These are phyloP conservation scores for Tillus elongatus DNA, from an alignment of 2,888 invertebrate species.

Conservation along the genomic window DNA sequence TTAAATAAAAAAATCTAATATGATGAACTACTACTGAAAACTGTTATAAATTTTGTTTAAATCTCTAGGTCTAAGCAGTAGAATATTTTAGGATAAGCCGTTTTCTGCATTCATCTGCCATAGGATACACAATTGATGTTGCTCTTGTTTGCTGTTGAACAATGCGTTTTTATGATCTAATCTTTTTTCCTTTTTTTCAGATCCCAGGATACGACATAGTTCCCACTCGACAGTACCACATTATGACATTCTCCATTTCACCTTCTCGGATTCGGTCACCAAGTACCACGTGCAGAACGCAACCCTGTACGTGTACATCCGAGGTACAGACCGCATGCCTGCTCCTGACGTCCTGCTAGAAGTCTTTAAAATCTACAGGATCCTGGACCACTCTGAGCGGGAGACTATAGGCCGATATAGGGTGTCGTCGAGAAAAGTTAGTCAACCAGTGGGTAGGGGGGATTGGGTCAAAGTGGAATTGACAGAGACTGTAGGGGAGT, in stretches of 20 bases:
- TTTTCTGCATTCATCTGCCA: no score
- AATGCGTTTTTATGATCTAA: no score
- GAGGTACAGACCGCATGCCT: constrained; percentile 41
- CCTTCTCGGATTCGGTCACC: constrained; percentile 59
- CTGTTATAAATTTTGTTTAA: no score
- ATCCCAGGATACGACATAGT: constrained; percentile 57
- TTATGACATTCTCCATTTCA: constrained; percentile 61
- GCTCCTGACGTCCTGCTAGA: constrained; percentile 34
- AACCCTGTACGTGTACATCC: constrained; percentile 60
- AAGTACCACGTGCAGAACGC: constrained; percentile 62
- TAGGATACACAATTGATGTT: no score
- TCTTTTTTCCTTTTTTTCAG: constrained; percentile 43
- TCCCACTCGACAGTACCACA: constrained; percentile 49
- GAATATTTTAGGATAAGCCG: no score
- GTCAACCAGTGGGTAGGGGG: constrained; percentile 50
- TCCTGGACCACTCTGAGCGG: constrained; percentile 33
- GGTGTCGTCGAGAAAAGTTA: constrained; percentile 40
- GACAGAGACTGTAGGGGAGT: constrained; percentile 63
- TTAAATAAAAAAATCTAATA: no score
- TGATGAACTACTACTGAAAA: no score
- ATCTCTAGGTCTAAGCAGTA: no score
- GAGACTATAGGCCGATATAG: constrained; percentile 28
- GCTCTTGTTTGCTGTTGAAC: no score
- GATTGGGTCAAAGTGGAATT: constrained; percentile 70
- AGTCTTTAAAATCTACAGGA: constrained; percentile 35